Base-by-base conservation (phyloP, 2,888 invertebrate species). In the Latrodectus elegans region DNA sequence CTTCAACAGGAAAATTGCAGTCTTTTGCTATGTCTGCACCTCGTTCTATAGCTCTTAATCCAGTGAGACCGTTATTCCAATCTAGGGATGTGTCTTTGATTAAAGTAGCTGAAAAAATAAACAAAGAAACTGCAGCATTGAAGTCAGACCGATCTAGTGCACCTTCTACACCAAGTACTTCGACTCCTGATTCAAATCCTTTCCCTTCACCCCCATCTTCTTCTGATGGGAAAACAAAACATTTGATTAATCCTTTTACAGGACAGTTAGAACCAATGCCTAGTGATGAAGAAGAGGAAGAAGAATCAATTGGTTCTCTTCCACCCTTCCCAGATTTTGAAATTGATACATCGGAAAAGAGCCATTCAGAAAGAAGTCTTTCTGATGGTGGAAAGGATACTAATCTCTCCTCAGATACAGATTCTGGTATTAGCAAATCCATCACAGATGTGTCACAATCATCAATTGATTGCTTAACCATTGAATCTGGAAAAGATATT, bases 191-290 rank as follows among this genome's bases (percentile, higher is more conserved):
- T 64, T 82, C 89, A 9, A 89, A 89, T 75, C 89, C 90, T 74
- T 90, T 90, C 60, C 90, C 90, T 17, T 89, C 90, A 83, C 89
- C 90, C 53, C 89, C 90, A 71, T 89, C 90, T 55, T 89, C 90
- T 60, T 82, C 89, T 64, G 84, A 88, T 72, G 88, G 81, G 11
- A 89, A 90, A 80, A 90, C 90, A 15, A 96, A 96, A 93, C 96
- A 96, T 93, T 94, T 97, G 71, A 96, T 97, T 90, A 97, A 97
- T 93, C 97, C 97, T 0, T 94, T 97, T 89, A 97, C 97, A 89
- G 96, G 97, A 67, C 91, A 96, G 91, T 94, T 97, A 91, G 97
- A 97, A 91, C 95, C 95, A 4, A 95, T 96, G 92, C 95, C 95
- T 14, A 90, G 90, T 52, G 94, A 94, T 90, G 94, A 94, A 90